Percentiles rank a stretch among this genome's conserved stretches.
These are phyloP conservation scores for Frankliniella intonsa DNA, from an alignment of 2,888 invertebrate genomes.

Conservation along the genomic window DNA sequence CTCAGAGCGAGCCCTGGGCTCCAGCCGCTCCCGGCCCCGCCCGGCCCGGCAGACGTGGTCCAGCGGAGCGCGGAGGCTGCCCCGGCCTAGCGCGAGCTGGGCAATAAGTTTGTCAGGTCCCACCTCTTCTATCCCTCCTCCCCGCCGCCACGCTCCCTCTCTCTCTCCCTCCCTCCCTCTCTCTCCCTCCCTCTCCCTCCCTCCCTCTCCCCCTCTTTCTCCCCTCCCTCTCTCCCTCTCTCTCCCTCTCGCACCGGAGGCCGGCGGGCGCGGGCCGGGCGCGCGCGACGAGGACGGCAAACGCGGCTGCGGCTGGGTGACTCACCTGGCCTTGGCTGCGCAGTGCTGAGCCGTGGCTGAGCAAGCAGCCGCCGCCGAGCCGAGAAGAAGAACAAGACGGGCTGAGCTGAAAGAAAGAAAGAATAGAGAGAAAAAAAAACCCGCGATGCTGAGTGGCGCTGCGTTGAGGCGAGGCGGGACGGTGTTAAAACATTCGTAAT, in stretches of 20 bases:
- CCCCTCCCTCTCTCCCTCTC: neutral
- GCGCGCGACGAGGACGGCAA: neutral
- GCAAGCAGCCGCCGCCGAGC: neutral
- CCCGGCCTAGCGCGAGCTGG: no score
- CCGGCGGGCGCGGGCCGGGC: neutral
- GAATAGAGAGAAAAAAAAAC: neutral
- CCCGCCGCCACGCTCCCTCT: neutral
- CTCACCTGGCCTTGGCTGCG: constrained; percentile 12
- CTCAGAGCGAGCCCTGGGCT: no score
- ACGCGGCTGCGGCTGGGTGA: neutral
- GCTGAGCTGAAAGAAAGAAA: neutral
- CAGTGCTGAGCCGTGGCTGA: neutral
- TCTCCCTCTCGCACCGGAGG: neutral
- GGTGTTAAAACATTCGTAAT: neutral
- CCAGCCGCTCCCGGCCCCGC: neutral
- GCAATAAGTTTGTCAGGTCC: neutral
- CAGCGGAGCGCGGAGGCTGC: neutral
- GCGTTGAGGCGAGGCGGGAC: no score
- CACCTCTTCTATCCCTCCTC: neutral
- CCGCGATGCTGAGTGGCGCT: no score
- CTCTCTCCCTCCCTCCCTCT: neutral
- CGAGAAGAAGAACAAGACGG: no score
- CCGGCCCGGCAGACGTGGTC: neutral
- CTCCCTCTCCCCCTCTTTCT: neutral
- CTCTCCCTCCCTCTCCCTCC: neutral